phyloP scores from a whole-genome alignment of 2,113 vertebrate species.

The Oryzias curvinotus region DNA sequence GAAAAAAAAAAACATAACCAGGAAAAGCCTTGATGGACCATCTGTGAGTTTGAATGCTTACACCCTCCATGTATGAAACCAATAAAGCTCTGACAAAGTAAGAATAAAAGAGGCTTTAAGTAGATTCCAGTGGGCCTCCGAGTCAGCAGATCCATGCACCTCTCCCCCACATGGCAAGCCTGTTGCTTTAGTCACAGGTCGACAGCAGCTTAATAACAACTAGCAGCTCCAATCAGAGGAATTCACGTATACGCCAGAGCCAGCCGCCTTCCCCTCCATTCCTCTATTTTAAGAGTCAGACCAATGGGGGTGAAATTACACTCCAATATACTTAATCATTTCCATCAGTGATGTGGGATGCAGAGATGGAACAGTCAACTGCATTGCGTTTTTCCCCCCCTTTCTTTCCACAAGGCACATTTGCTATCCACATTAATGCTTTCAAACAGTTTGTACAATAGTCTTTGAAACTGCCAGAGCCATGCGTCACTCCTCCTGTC shows the following conservation, averaged over 20 bases:
- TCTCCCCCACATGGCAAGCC: conserved; percentile 45
- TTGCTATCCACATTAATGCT: conserved; percentile 41
- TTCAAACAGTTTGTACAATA: conserved; percentile 25
- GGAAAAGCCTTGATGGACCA: not conserved
- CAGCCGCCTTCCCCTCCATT: conserved; percentile 38
- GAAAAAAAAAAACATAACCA: not conserved
- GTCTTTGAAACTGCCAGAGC: conserved; percentile 37
- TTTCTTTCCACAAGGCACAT: conserved; percentile 58
- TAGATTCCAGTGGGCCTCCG: conserved; percentile 11
- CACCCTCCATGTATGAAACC: conserved; percentile 40
- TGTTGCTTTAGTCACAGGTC: conserved; percentile 55
- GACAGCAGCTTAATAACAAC: conserved; percentile 70
- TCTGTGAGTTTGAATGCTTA: conserved; percentile 30
- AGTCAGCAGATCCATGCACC: conserved; percentile 32
- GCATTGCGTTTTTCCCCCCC: conserved; percentile 12
- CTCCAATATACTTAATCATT: conserved; percentile 75
- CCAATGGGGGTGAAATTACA: conserved; percentile 71
- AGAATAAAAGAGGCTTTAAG: conserved; percentile 1
- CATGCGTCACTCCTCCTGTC: conserved; percentile 45
- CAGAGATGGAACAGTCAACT: conserved; percentile 25
- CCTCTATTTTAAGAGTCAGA: conserved; percentile 71
- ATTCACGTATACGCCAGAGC: conserved; percentile 60
- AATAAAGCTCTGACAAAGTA: conserved; percentile 11
- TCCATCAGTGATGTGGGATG: conserved; percentile 71
- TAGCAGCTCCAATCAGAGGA: conserved; percentile 67